phyloP scores from a whole-genome alignment of 2,797 vertebrate genomes.

The Enteromius trimaculatus region DNA sequence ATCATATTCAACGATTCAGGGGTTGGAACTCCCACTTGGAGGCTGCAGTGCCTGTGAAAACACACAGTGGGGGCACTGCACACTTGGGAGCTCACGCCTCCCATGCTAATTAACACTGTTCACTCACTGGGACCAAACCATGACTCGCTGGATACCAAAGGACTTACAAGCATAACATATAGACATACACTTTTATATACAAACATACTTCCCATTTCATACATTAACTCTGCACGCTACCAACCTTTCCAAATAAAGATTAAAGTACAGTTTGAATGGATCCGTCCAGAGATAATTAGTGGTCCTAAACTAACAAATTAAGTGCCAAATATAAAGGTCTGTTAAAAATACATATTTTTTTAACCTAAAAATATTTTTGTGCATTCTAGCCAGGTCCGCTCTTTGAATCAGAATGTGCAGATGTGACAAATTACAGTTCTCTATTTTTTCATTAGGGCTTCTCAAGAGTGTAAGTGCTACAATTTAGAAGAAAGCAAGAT shows the following conservation, averaged over 20 bases:
- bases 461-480: neutral
- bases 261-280: neutral
- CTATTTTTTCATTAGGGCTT: neutral
- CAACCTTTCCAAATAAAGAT: conserved; percentile 10
- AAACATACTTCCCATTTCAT: neutral
- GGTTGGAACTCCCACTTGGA: conserved; percentile 34
- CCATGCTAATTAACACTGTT: conserved; percentile 60
- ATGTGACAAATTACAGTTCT: neutral
- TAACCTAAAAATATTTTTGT: neutral
- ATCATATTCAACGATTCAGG: neutral
- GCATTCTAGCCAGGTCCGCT: neutral
- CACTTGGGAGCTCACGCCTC: conserved; percentile 53
- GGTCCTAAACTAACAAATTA: neutral
- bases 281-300: neutral
- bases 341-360: neutral
- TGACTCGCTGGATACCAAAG: conserved; percentile 16
- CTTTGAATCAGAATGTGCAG: neutral
- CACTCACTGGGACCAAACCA: conserved; percentile 26
- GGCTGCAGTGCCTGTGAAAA: conserved; percentile 56
- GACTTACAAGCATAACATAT: conserved; percentile 1
- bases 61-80: conserved; percentile 56
- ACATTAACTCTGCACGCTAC: neutral
- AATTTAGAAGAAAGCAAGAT: neutral
- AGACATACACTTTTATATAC: neutral
- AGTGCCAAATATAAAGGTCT: neutral